Evolutionary conservation across 2,797 vertebrate genomes (phyloP).

Genomic region (Margarornis squamiger): DNA sequence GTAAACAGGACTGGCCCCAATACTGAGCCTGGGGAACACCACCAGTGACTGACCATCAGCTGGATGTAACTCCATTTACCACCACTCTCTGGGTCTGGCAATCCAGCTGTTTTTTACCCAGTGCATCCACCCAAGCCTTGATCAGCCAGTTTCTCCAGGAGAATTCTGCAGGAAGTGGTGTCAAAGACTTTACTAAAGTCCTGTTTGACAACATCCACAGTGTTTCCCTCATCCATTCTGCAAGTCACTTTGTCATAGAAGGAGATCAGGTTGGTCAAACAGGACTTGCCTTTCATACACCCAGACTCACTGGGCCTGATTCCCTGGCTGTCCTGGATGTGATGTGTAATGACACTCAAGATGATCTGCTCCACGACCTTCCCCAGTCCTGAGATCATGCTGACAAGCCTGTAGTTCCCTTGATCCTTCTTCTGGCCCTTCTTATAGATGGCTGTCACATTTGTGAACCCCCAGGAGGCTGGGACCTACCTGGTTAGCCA

Average conservation of each 20-base stretch:
- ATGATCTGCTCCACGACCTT: neutral
- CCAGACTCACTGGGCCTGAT: neutral
- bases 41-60: neutral
- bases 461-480: too few relatives aligned
- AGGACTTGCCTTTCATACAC: neutral
- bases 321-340: neutral
- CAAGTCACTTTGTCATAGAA: neutral
- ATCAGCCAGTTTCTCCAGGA: neutral
- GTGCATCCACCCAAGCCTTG: neutral
- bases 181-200: neutral
- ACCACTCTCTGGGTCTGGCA: neutral
- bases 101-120: neutral
- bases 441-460: neutral
- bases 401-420: neutral
- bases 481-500: neutral
- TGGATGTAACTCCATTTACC: neutral
- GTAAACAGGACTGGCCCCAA: neutral
- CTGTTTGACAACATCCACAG: neutral
- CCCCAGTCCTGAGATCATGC: rapidly evolving
- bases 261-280: neutral
- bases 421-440: neutral
- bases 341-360: neutral
- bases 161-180: neutral
- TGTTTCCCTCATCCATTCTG: neutral
- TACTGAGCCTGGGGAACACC: neutral